Evolutionary conservation across 2,113 vertebrate genomes (phyloP).

Genomic region (Sinocyclocheilus anshuiensis): DNA sequence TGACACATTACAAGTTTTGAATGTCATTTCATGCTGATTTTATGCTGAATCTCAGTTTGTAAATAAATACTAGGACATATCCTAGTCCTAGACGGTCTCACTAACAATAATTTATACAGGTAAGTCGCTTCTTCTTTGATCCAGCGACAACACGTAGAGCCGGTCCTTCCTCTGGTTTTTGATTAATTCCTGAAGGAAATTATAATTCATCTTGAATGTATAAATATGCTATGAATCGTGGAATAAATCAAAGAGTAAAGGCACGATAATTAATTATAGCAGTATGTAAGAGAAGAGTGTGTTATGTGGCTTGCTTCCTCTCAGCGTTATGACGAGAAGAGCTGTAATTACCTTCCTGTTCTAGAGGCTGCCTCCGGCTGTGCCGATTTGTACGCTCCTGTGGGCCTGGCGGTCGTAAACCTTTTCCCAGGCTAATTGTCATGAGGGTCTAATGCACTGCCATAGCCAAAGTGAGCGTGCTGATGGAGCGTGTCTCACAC

Average conservation of each 20-base stretch:
- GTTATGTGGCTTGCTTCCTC: slow-evolving; percentile 79
- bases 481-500: no score
- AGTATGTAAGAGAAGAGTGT: slow-evolving; percentile 64
- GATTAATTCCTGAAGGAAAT: slow-evolving; percentile 82
- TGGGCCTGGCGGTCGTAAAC: slow-evolving; percentile 75
- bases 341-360: slow-evolving; percentile 78
- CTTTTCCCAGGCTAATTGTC: slow-evolving; percentile 78
- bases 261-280: slow-evolving; percentile 79
- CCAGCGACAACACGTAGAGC: slow-evolving; percentile 64
- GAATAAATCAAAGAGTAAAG: slow-evolving; percentile 80
- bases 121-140: slow-evolving; percentile 72
- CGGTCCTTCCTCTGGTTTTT: slow-evolving; percentile 69
- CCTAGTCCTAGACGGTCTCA: no score
- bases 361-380: slow-evolving; percentile 63
- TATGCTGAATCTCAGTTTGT: not conserved
- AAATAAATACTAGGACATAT: not conserved
- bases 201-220: slow-evolving; percentile 81
- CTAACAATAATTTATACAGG: slow-evolving; percentile 20
- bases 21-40: not conserved
- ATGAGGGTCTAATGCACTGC: slow-evolving; percentile 75
- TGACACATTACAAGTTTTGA: not conserved
- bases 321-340: slow-evolving; percentile 74
- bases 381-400: slow-evolving; percentile 35
- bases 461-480: slow-evolving; percentile 72
- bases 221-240: slow-evolving; percentile 83